Conservation (phyloP, 1,140 invertebrate species). For the Tyrophagus putrescentiae region DNA sequence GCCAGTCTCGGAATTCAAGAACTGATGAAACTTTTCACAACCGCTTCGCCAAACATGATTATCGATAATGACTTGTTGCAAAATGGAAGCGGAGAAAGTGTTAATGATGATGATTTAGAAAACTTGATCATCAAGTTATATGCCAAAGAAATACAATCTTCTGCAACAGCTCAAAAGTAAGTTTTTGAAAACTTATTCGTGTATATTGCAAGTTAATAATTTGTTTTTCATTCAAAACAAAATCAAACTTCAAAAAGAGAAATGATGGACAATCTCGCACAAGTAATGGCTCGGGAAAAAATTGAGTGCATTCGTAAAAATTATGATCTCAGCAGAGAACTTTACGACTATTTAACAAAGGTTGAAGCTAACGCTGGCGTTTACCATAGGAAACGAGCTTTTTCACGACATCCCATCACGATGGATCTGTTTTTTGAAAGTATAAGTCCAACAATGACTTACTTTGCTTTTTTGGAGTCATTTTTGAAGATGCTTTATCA, state of each 20-base stretch:
- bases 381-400: neutral
- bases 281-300: neutral
- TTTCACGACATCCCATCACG: neutral
- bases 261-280: neutral
- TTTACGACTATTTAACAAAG: neutral
- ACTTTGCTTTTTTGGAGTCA: neutral
- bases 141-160: too few relatives aligned
- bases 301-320: neutral
- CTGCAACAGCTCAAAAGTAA: too few relatives aligned
- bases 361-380: neutral
- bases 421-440: neutral
- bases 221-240: neutral
- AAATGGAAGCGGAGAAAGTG: neutral
- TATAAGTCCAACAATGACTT: neutral
- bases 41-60: too few relatives aligned
- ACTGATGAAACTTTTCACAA: neutral
- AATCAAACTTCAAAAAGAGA: neutral
- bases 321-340: neutral
- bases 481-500: conserved; percentile 10
- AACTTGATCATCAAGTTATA: neutral
- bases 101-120: neutral
- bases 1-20: neutral
- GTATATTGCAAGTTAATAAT: neutral
- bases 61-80: neutral
- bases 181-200: too few relatives aligned